phyloP scores from a whole-genome alignment of 2,888 invertebrate genomes.

The Apamea sordens region DNA sequence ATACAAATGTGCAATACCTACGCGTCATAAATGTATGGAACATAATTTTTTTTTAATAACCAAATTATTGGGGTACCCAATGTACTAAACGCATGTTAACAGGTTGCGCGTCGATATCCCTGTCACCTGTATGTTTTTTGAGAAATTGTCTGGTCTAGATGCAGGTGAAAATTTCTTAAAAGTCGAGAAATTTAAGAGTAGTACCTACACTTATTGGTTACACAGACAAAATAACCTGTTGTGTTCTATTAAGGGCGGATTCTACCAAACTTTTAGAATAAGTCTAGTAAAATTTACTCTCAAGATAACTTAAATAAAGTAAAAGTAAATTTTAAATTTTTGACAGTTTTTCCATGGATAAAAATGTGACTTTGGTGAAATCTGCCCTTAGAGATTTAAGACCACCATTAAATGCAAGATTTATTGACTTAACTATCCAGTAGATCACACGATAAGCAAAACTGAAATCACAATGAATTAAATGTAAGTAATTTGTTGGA shows the following conservation, averaged over 20 bases:
- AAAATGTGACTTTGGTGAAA: not conserved
- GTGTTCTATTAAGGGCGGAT: not conserved
- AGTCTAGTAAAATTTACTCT: not conserved
- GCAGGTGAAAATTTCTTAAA: not conserved
- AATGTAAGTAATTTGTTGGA: not conserved
- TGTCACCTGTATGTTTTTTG: not conserved
- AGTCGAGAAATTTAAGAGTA: not conserved
- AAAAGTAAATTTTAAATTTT: not conserved
- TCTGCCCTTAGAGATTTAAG: not conserved
- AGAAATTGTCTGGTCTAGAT: not conserved
- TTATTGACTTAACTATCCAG: not conserved
- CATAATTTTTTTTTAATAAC: not conserved
- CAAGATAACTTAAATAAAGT: too few species aligned
- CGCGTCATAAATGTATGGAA: not conserved
- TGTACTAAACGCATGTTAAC: not conserved
- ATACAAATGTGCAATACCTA: not conserved
- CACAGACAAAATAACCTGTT: not conserved
- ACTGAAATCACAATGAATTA: not conserved
- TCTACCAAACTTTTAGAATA: not conserved
- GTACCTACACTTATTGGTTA: not conserved
- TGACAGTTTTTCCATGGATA: not conserved
- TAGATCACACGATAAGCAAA: not conserved
- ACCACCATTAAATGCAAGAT: not conserved
- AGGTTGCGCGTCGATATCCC: too few species aligned
- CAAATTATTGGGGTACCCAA: too few species aligned